Conservation (phyloP, 2,888 invertebrate species). For the Oxystoma pomonae region DNA sequence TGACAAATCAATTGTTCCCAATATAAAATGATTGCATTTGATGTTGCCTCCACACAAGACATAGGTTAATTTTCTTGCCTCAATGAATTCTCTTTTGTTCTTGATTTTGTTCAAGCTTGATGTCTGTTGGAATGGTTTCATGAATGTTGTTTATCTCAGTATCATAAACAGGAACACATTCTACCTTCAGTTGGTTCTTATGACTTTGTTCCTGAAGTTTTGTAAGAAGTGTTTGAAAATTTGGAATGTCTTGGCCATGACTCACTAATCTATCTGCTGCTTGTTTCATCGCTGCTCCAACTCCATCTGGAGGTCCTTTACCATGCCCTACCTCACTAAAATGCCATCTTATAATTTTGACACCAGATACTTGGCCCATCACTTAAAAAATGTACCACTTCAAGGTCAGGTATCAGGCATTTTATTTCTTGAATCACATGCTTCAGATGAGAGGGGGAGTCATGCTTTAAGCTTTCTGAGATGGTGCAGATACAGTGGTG, state of each 20-base stretch:
- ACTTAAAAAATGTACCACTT: conserved; percentile 17
- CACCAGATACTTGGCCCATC: conserved; percentile 17
- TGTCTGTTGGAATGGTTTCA: background rate
- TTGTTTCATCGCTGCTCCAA: conserved; percentile 15
- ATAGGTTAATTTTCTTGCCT: background rate
- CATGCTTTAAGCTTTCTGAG: conserved; percentile 14
- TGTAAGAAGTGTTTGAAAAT: conserved; percentile 8
- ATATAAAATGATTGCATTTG: background rate
- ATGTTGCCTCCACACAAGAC: background rate
- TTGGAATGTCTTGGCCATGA: conserved; percentile 7
- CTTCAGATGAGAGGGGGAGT: conserved; percentile 14
- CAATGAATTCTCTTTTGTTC: background rate
- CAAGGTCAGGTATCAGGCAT: conserved; percentile 7
- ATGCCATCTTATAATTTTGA: conserved; percentile 12
- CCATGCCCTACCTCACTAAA: conserved; percentile 17
- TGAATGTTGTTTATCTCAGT: background rate
- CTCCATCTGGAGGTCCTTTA: conserved; percentile 18
- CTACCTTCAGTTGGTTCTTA: background rate
- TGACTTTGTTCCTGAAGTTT: background rate
- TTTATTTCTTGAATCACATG: conserved; percentile 13
- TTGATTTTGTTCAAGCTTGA: too few relatives aligned
- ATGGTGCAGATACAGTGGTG: background rate
- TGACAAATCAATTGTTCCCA: background rate
- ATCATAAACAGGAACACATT: background rate
- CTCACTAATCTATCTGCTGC: conserved; percentile 10